These are phyloP conservation scores for Amphiprion ocellaris DNA, from an alignment of 2,113 vertebrate species.

Conservation along the genomic window DNA sequence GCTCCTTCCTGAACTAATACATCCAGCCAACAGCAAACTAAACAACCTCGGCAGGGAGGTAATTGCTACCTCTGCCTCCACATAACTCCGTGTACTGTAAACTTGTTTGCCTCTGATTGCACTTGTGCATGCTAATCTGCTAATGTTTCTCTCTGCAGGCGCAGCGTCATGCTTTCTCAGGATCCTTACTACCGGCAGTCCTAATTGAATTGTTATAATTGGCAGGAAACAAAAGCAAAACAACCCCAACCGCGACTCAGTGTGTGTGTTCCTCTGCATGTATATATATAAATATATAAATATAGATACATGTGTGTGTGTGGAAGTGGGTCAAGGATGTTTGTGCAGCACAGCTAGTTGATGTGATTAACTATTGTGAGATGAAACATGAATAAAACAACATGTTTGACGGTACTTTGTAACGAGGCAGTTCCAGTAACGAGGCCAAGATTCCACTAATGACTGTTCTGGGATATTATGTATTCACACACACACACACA, in stretches of 20 bases:
- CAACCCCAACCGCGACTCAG: background rate
- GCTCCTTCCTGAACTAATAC: background rate
- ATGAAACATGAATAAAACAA: conserved; percentile 65
- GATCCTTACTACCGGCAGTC: background rate
- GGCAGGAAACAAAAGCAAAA: conserved; percentile 7
- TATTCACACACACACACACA: conserved; percentile 6
- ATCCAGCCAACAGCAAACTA: background rate
- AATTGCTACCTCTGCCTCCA: conserved; percentile 24
- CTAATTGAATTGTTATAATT: conserved; percentile 42
- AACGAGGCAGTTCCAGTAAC: conserved; percentile 43
- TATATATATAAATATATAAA: no score
- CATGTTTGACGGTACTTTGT: conserved; percentile 43
- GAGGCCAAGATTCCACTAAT: conserved; percentile 54
- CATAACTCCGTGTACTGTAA: background rate
- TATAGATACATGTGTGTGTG: background rate
- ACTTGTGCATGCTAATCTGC: background rate
- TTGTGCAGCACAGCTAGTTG: conserved; percentile 41
- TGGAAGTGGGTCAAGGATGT: conserved; percentile 50
- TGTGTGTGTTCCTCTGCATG: background rate
- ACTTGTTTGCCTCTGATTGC: background rate
- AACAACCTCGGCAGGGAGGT: conserved; percentile 15
- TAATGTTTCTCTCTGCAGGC: conserved; percentile 20
- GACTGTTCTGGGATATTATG: conserved; percentile 34
- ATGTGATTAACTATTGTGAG: conserved; percentile 46
- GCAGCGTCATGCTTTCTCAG: background rate